Evolutionary conservation across 2,797 vertebrate species (phyloP).

Genomic region (Acrossocheilus fasciatus): DNA sequence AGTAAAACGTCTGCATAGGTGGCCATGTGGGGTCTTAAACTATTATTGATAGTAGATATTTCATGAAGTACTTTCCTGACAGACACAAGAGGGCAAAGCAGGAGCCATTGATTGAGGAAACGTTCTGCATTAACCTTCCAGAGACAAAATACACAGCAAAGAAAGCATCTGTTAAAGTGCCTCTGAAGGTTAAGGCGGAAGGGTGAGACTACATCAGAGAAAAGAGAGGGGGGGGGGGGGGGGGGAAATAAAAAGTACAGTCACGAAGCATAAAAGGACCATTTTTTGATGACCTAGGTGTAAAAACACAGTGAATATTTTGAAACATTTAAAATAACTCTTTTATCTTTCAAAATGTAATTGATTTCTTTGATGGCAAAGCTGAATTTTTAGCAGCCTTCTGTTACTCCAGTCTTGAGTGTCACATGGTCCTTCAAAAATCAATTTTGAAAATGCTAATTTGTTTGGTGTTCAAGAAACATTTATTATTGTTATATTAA

Average conservation of each 20-base stretch:
- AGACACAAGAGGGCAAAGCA: slow-evolving; percentile 36
- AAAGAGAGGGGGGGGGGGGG: neutral
- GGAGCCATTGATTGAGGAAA: slow-evolving; percentile 24
- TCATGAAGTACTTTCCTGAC: slow-evolving; percentile 30
- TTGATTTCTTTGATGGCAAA: neutral
- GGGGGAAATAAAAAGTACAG: neutral
- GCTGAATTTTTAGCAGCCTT: neutral
- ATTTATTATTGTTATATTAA: neutral
- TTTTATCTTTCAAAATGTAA: neutral
- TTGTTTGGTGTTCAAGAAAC: neutral
- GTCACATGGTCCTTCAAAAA: neutral
- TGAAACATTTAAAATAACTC: neutral
- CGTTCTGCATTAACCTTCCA: slow-evolving; percentile 14
- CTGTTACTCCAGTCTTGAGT: neutral
- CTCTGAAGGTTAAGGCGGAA: slow-evolving; percentile 21
- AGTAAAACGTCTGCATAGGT: slow-evolving; percentile 56
- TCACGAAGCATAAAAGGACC: neutral
- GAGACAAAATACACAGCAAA: neutral
- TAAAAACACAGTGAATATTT: neutral
- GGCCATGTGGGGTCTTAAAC: slow-evolving; percentile 44
- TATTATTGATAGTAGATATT: slow-evolving; percentile 47
- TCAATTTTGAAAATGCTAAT: neutral
- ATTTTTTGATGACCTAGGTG: neutral
- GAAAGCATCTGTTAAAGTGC: slow-evolving; percentile 24
- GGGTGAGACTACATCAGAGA: neutral